Evolutionary conservation across 2,113 vertebrate species (phyloP), one percentile per base, ranked within the genome.

Genomic region (Chunga burmeisteri): DNA sequence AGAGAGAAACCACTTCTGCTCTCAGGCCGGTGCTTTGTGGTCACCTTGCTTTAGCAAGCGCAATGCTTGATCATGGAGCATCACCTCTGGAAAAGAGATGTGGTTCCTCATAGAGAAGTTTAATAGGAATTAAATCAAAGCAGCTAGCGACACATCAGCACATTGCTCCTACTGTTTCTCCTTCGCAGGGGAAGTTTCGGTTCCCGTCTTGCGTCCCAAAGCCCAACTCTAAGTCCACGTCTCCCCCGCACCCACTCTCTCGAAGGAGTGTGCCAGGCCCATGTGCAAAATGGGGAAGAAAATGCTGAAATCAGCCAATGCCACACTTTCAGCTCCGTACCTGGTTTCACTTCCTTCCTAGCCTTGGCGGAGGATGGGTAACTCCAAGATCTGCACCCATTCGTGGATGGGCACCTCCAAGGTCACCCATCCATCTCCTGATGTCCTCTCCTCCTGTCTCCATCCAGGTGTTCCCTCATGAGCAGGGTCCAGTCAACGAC

Each of bases 281-380:
- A 9, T 2, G 5, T 6, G 30, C 18, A 26, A 40, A 65, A 61
- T 0, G 9, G 32, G 66, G 15, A 1, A 8, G 68, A 47, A 77
- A 16, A 6, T 4, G 18, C 9, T 40, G 50, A 53, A 17, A 11
- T 38, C 36, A 53, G 19, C 13, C 90, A 17, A 6, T 0, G 1
- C 7, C 42, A 32, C 40, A 4, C 21, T 72, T 85, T 20, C 21
- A 61, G 15, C 30, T 86, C 40, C 3, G 0, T 13, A 59, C 0
- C 4, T 34, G 20, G 21, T 91, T 92, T 81, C 11, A 7, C 50
- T 94, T 90, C 94, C 93, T 83, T 65, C 79, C 44, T 14, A 36
- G 34, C 26, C 46, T 72, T 77, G 38, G 25, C 9, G 78, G 34
- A 22, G 38, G 49, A 11, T 36, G 40, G 15, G 40, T 53, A 38